A percentile compares a stretch with the other conserved stretches of the same genome.
phyloP scores from a whole-genome alignment of 2,113 vertebrate species.

The Ochotona curzoniae region DNA sequence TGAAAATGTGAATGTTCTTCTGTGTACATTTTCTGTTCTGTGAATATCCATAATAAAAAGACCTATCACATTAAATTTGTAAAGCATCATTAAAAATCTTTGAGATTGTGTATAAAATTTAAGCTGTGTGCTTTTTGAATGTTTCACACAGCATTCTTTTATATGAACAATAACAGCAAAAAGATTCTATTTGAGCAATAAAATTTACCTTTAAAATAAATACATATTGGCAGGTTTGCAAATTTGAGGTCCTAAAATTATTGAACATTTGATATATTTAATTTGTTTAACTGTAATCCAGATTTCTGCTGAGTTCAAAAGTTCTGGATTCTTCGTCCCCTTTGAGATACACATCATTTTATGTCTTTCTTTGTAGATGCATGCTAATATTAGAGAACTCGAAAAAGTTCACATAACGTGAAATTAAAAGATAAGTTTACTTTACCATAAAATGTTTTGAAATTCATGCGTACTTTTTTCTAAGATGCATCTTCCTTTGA shows the following conservation, averaged over 20 bases:
- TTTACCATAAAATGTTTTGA: too few species aligned
- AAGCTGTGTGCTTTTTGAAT: conserved; percentile 54
- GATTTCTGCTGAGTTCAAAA: neutral
- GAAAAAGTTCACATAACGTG: too few species aligned
- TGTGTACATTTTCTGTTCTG: neutral
- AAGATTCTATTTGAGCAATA: neutral
- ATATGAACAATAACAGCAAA: conserved; percentile 41
- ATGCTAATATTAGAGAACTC: too few species aligned
- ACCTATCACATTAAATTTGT: conserved; percentile 36
- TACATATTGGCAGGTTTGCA: neutral
- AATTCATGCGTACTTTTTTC: too few species aligned
- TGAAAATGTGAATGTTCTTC: neutral
- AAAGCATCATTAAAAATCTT: conserved; percentile 34
- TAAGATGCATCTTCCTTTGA: too few species aligned
- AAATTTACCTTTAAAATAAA: neutral
- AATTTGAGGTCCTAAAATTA: neutral
- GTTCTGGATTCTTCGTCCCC: too few species aligned
- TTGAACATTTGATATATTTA: neutral
- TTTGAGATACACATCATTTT: neutral
- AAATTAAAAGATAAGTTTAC: too few species aligned
- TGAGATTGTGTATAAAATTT: conserved; percentile 10
- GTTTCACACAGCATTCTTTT: neutral
- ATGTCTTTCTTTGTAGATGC: neutral
- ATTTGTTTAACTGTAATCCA: conserved; percentile 2
- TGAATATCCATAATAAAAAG: conserved; percentile 36